A percentile compares a stretch with the other conserved stretches of the same genome.
These are phyloP conservation scores for Micrasema minimum DNA, from an alignment of 1,140 invertebrate genomes.

Conservation along the genomic window DNA sequence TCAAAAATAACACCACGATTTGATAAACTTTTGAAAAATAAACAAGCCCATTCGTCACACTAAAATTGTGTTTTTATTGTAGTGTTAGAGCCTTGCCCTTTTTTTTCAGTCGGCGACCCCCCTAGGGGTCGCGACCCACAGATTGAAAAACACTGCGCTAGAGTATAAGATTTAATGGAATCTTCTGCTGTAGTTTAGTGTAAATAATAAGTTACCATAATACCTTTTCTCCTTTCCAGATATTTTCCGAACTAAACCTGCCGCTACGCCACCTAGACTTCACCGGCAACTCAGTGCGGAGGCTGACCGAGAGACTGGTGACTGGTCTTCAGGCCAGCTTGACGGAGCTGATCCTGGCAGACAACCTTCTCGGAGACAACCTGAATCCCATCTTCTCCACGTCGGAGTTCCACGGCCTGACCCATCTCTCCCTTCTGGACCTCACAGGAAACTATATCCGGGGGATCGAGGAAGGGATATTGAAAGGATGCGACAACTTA, in stretches of 20 bases:
- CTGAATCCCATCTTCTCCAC: conserved; percentile 90
- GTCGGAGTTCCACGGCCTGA: conserved; percentile 82
- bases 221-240: conserved; percentile 54
- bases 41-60: too few species aligned
- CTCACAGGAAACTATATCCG: conserved; percentile 82
- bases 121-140: too few species aligned
- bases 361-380: conserved; percentile 88
- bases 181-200: too few species aligned
- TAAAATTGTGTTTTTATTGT: too few species aligned
- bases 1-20: too few species aligned
- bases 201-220: too few species aligned
- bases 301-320: conserved; percentile 81
- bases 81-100: too few species aligned
- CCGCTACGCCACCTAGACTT: conserved; percentile 81
- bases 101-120: too few species aligned
- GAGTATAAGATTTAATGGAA: too few species aligned
- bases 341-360: conserved; percentile 76
- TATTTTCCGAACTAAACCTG: conserved; percentile 67
- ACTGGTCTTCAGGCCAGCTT: conserved; percentile 74
- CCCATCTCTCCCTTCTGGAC: conserved; percentile 78
- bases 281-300: conserved; percentile 82
- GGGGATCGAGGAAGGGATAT: conserved; percentile 84
- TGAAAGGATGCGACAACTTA: conserved; percentile 82
- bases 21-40: too few species aligned
- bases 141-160: too few species aligned